Evolutionary conservation across 1,140 invertebrate genomes (phyloP), one percentile per base, ranked within the genome.

Genomic region (honey bee (Apis mellifera)): DNA sequence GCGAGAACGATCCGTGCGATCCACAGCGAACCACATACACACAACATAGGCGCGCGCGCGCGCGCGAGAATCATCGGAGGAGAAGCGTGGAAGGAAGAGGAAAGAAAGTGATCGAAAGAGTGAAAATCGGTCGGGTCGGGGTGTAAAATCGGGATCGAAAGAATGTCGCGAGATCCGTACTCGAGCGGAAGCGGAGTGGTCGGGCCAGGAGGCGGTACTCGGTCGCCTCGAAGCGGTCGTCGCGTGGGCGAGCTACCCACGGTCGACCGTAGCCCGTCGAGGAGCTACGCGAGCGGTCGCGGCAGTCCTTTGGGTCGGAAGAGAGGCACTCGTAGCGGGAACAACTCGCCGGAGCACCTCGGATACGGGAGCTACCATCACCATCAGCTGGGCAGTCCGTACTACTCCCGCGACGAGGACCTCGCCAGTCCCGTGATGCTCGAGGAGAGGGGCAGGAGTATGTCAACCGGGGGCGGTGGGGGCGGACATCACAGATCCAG

Each of bases 261-360:
- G 90, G 97, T 97, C 90, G 97, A 98, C 95, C 96, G 97, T 87
- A 97, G 97, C 91, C 97, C 97, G 89, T 97, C 96, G 87, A 94
- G 96, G 88, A 95, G 95, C 91, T 96, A 96, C 93, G 96, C 96
- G 88, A 95, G 95, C 90, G 95, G 94, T 85, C 92, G 94, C 12
- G 95, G 95, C 85, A 96, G 95, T 94, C 96, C 96, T 82, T 87
- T 95, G 90, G 95, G 93, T 87, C 94, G 94, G 48, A 95, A 95
- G 89, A 92, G 95, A 48, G 94, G 93, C 86, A 95, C 94, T 54
- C 94, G 95, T 57, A 95, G 95, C 86, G 95, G 95, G 73, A 95
- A 95, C 91, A 95, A 95, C 88, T 95, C 95, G 68, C 95, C 95
- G 21, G 95, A 95, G 80, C 95, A 95, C 84, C 90, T 93, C 71